phyloP scores from a whole-genome alignment of 1,140 invertebrate genomes.

The Papilio glaucus region DNA sequence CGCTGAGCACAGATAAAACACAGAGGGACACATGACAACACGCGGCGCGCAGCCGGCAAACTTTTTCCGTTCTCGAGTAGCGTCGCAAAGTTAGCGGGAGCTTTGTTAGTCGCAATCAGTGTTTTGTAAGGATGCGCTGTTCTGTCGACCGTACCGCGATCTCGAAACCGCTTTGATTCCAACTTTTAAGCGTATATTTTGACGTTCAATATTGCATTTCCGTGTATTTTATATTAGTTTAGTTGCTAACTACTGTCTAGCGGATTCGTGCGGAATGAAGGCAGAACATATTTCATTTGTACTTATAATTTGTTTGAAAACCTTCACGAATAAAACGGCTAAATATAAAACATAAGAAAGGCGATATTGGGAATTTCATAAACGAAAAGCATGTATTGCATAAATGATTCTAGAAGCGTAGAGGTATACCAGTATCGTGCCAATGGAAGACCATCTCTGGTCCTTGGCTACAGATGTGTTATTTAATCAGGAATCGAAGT shows the following conservation, averaged over 20 bases:
- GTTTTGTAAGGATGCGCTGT: conserved; percentile 79
- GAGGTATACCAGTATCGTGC: no score
- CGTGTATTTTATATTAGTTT: conserved; percentile 72
- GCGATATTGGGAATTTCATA: no score
- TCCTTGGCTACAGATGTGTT: no score
- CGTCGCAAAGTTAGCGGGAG: conserved; percentile 61
- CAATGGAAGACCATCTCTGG: no score
- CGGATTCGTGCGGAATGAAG: not conserved
- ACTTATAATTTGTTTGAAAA: conserved; percentile 42
- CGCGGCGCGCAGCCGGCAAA: conserved; percentile 60
- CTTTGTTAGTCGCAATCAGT: conserved; percentile 74
- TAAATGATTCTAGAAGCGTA: no score
- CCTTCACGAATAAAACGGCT: not conserved
- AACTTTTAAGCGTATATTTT: conserved; percentile 79
- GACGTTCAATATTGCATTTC: conserved; percentile 77
- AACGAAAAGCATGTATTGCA: no score
- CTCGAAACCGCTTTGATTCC: conserved; percentile 76
- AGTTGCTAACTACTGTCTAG: conserved; percentile 41
- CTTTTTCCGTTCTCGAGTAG: conserved; percentile 61
- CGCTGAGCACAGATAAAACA: no score
- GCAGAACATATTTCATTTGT: conserved; percentile 40
- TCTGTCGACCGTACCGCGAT: conserved; percentile 74
- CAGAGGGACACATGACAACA: conserved; percentile 54
- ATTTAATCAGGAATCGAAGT: no score
- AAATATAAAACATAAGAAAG: no score